These are phyloP conservation scores for Dryadula phaetusa DNA, from an alignment of 2,888 invertebrate species.

Conservation along the genomic window DNA sequence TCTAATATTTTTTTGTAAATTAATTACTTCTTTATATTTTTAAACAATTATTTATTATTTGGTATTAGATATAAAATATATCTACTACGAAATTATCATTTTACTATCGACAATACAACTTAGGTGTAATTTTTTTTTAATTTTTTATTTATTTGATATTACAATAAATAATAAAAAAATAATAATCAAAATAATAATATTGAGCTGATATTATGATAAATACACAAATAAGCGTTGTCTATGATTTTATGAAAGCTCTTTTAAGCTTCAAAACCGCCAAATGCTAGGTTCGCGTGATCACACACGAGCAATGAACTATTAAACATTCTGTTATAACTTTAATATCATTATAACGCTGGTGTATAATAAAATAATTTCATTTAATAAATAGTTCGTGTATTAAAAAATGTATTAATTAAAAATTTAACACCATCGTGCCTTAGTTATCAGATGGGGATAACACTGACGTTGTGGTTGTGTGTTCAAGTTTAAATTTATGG, in stretches of 20 bases:
- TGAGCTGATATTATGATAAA: slow-evolving; percentile 5
- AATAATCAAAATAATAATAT: slow-evolving; percentile 17
- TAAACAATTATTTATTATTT: too few species aligned
- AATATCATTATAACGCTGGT: slow-evolving; percentile 32
- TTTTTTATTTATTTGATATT: too few species aligned
- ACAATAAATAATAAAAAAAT: too few species aligned
- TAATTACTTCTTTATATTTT: too few species aligned
- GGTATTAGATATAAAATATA: too few species aligned
- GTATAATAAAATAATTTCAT: background rate
- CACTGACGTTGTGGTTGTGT: too few species aligned
- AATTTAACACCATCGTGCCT: background rate
- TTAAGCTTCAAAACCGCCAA: slow-evolving; percentile 23
- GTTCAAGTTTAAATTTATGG: too few species aligned
- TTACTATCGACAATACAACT: background rate
- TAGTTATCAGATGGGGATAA: too few species aligned
- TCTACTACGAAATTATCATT: too few species aligned
- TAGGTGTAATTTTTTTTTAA: too few species aligned
- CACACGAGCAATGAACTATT: slow-evolving; percentile 27
- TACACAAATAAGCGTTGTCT: slow-evolving; percentile 4
- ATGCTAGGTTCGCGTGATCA: slow-evolving; percentile 37
- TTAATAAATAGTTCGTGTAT: background rate
- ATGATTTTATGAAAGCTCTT: slow-evolving; percentile 23
- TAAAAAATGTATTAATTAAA: slow-evolving; percentile 5
- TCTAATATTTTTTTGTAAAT: too few species aligned
- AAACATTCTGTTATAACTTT: slow-evolving; percentile 28